Base-by-base conservation (phyloP, 2,113 vertebrate genomes). In the Vombatus ursinus region DNA sequence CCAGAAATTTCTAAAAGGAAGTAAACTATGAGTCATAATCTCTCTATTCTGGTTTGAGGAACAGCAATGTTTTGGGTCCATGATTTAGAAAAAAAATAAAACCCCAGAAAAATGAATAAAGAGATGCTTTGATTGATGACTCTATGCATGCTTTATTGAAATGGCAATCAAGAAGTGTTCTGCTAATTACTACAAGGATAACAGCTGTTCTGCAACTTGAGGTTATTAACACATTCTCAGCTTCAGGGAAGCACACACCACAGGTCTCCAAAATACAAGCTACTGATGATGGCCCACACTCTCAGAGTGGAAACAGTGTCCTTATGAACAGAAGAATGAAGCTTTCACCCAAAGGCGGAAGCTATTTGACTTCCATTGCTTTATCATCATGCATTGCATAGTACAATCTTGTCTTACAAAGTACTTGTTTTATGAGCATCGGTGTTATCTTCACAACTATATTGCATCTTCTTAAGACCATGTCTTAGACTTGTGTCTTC, bases 201-300 rank as follows among this genome's bases (percentile, higher is more conserved):
- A 95, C 98, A 98, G 97, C 96, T 98, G 97, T 51, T 98, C 94
- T 25, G 37, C 84, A 37, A 95, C 90, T 94, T 94, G 91, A 94
- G 95, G 90, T 96, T 97, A 96, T 97, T 95, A 96, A 91, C 95
- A 96, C 94, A 77, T 98, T 97, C 57, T 95, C 93, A 54, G 92
- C 12, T 95, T 93, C 95, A 92, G 48, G 14, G 25, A 90, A 50
- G 24, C 24, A 90, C 3, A 48, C 49, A 50, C 12, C 14, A 50
- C 23, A 48, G 37, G 9, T 90, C 9, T 50, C 89, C 14, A 49
- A 19, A 48, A 49, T 90, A 26, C 28, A 49, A 90, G 47, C 10
- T 0, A 4, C 89, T 90, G 48, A 90, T 50, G 9, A 26, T 90
- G 47, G 24, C 5, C 28, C 89, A 90, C 48, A 25, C 14, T 7